phyloP scores from a whole-genome alignment of 37 sponge, comb jelly and placozoan species.

The Aphrocallistes beatrix region DNA sequence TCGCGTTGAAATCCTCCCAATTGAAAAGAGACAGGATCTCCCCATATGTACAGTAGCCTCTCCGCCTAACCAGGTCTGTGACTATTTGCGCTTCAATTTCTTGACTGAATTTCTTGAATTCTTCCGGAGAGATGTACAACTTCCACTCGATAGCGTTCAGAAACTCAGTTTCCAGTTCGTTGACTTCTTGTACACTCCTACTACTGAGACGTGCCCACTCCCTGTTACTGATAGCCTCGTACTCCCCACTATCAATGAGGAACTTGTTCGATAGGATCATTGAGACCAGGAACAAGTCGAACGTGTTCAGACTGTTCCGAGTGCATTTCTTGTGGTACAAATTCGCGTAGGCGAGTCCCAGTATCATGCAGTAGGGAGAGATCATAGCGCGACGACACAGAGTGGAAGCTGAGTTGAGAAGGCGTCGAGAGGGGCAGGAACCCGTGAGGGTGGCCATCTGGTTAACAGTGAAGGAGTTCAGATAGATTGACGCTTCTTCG shows the following conservation, averaged over 20 bases:
- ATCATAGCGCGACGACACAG: not conserved
- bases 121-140: not conserved
- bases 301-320: not conserved
- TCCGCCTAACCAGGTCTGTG: not conserved
- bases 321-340: not conserved
- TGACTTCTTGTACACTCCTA: not conserved
- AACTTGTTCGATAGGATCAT: conserved; percentile 10
- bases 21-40: not conserved
- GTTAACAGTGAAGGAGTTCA: conserved; percentile 9
- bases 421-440: not conserved
- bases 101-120: not conserved
- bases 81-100: not conserved
- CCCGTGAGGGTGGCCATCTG: not conserved
- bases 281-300: not conserved
- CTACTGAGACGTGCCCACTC: not conserved
- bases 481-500: conserved; percentile 1
- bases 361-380: not conserved
- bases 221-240: not conserved
- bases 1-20: not conserved
- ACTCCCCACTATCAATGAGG: not conserved
- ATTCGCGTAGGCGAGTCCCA: not conserved
- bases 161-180: not conserved
- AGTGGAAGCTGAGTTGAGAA: not conserved
- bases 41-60: conserved; percentile 10
- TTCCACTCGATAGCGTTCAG: not conserved